phyloP scores from a whole-genome alignment of 1,140 invertebrate genomes.

The Aradophagus sp. region DNA sequence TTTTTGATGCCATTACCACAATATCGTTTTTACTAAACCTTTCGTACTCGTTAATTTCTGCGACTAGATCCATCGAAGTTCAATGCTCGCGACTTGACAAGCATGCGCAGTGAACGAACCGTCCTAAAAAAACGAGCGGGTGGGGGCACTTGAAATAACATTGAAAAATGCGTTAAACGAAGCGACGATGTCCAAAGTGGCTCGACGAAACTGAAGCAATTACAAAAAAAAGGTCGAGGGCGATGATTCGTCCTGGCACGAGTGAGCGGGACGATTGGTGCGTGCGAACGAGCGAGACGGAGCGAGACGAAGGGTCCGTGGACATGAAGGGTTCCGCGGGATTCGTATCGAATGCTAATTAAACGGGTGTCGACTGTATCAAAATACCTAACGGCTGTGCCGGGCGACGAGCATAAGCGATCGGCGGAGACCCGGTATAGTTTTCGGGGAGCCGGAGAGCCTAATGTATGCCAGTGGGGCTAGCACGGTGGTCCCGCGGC shows the following conservation, averaged over 20 bases:
- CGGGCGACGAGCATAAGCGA: constrained; percentile 55
- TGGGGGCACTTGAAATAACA: too few relatives aligned
- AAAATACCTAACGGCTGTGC: constrained; percentile 71
- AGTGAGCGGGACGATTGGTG: background rate
- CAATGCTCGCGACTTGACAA: too few relatives aligned
- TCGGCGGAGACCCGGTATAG: constrained; percentile 55
- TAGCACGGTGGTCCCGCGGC: constrained; percentile 74
- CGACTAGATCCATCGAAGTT: too few relatives aligned
- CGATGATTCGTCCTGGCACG: constrained; percentile 30
- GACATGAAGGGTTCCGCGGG: constrained; percentile 60
- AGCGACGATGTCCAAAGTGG: constrained; percentile 10
- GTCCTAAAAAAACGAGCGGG: too few relatives aligned
- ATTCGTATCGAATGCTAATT: constrained; percentile 73
- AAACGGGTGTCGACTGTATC: constrained; percentile 73
- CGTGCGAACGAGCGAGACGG: constrained; percentile 2
- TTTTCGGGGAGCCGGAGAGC: constrained; percentile 66
- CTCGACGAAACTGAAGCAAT: constrained; percentile 5
- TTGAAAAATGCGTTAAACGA: background rate
- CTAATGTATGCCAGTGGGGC: constrained; percentile 75
- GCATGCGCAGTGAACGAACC: too few relatives aligned
- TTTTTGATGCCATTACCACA: too few relatives aligned
- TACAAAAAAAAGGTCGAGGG: background rate
- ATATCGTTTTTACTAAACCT: too few relatives aligned
- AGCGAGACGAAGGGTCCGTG: constrained; percentile 12
- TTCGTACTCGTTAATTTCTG: too few relatives aligned